Evolutionary conservation across 2,888 invertebrate genomes (phyloP).

Genomic region (Drosophila nr. fundita): DNA sequence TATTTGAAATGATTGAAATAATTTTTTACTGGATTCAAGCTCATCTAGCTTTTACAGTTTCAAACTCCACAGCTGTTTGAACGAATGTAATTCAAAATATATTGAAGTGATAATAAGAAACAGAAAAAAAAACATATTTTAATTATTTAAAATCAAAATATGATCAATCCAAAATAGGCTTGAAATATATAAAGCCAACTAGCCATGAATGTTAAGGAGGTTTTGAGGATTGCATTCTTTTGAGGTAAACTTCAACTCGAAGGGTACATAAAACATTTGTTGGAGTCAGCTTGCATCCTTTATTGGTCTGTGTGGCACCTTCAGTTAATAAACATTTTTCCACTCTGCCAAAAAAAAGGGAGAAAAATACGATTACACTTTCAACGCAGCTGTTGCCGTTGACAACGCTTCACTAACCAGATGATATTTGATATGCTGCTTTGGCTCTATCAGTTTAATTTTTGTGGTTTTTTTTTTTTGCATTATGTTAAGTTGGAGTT

Average conservation of each 20-base stretch:
- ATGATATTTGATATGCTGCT: slow-evolving; percentile 45
- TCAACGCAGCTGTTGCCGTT: slow-evolving; percentile 44
- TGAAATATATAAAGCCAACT: neutral
- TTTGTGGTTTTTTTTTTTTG: slow-evolving; percentile 4
- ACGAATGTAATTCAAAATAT: neutral
- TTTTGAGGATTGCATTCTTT: neutral
- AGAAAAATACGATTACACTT: neutral
- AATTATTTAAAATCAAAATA: neutral
- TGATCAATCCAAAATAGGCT: neutral
- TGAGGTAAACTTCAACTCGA: neutral
- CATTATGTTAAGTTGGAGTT: slow-evolving; percentile 14
- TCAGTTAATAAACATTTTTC: neutral
- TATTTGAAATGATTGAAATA: neutral
- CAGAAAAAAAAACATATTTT: neutral
- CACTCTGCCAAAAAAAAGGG: neutral
- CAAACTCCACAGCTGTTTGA: neutral
- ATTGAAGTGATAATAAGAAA: neutral
- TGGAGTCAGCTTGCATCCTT: neutral
- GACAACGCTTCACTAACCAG: slow-evolving; percentile 19
- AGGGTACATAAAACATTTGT: neutral
- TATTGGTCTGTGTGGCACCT: neutral
- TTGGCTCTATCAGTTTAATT: neutral
- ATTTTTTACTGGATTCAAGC: neutral
- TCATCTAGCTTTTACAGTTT: neutral
- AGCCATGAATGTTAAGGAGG: too few relatives aligned